Percentiles rank a stretch among this genome's conserved stretches.
Evolutionary conservation across 1,140 invertebrate species (phyloP).

Genomic region (Hylaeus volcanicus): DNA sequence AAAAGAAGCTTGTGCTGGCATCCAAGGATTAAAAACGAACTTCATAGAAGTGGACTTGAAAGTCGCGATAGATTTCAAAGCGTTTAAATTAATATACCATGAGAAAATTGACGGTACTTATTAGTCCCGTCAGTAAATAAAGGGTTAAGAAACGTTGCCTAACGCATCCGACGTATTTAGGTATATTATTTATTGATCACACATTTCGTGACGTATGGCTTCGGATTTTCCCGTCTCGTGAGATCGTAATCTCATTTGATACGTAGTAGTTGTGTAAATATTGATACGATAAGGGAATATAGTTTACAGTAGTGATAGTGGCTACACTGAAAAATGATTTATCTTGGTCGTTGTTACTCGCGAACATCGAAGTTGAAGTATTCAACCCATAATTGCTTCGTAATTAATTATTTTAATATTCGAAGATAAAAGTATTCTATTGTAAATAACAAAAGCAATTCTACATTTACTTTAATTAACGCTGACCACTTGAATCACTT

Average conservation of each 20-base stretch:
- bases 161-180: background rate
- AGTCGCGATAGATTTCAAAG: no score
- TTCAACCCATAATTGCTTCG: no score
- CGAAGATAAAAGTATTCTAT: background rate
- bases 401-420: background rate
- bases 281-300: background rate
- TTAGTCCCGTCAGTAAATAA: no score
- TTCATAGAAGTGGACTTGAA: no score
- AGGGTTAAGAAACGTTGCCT: background rate
- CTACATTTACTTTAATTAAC: no score
- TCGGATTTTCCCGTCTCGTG: background rate
- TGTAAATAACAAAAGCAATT: no score
- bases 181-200: background rate
- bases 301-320: background rate
- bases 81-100: no score
- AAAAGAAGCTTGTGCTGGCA: no score
- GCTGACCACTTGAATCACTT: background rate
- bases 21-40: no score
- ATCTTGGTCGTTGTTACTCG: background rate
- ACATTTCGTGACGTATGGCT: background rate
- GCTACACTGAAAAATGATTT: background rate
- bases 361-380: background rate
- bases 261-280: background rate
- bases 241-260: background rate
- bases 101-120: no score